Evolutionary conservation across 2,797 vertebrate species (phyloP).

Genomic region (Cirrhinus molitorella): DNA sequence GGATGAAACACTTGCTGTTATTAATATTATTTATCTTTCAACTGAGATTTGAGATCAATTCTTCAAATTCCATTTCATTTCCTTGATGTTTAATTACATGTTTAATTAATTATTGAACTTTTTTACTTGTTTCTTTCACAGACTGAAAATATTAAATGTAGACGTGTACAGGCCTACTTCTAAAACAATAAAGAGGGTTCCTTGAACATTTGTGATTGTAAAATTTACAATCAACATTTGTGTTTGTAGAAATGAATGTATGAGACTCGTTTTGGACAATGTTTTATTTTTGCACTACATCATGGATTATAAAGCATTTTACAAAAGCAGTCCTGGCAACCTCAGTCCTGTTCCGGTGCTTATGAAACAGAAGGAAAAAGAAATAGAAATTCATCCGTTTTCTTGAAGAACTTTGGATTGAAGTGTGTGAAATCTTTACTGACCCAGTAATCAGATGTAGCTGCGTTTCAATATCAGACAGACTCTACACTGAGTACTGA

Average conservation of each 20-base stretch:
- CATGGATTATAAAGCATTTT: neutral
- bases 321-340: neutral
- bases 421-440: constrained; percentile 64
- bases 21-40: neutral
- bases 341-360: neutral
- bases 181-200: neutral
- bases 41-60: too few relatives aligned
- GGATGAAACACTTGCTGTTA: neutral
- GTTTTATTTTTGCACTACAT: constrained; percentile 17
- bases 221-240: neutral
- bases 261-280: neutral
- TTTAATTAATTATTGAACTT: neutral
- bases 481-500: constrained; percentile 79
- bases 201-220: neutral
- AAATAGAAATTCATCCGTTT: neutral
- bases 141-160: neutral
- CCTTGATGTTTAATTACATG: too few relatives aligned
- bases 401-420: neutral
- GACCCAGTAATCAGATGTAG: constrained; percentile 84
- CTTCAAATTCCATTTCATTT: too few relatives aligned
- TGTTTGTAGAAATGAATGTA: neutral
- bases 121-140: neutral
- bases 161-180: neutral
- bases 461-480: constrained; percentile 71
- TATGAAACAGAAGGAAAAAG: neutral